Percentiles rank a stretch among this genome's conserved stretches.
Conservation (phyloP, 2,888 invertebrate species). For the Chloroclystis v-ata region DNA sequence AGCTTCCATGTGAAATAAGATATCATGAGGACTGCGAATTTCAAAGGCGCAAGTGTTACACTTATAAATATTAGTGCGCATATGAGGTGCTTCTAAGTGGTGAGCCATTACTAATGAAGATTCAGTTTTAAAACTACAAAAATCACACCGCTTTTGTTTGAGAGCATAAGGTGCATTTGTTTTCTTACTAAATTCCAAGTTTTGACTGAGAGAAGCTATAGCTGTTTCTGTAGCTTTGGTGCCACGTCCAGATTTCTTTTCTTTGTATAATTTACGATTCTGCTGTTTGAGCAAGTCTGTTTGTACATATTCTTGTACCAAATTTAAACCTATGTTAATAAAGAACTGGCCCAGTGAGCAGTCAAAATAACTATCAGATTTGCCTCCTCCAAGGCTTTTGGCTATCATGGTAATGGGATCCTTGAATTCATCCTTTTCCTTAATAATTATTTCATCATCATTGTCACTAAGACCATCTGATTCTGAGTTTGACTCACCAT, state of each 20-base stretch:
- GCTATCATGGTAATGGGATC: slow-evolving; percentile 62
- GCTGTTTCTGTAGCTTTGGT: slow-evolving; percentile 87
- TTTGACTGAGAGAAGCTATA: slow-evolving; percentile 90
- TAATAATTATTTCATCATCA: slow-evolving; percentile 74
- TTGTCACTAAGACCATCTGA: slow-evolving; percentile 71
- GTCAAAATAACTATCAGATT: slow-evolving; percentile 87
- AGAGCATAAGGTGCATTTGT: slow-evolving; percentile 91
- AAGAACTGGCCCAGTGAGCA: slow-evolving; percentile 94
- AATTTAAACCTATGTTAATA: slow-evolving; percentile 93
- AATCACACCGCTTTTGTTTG: slow-evolving; percentile 89
- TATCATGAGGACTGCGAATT: slow-evolving; percentile 92
- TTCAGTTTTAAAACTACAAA: slow-evolving; percentile 95
- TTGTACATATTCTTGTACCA: slow-evolving; percentile 96
- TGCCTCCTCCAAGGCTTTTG: slow-evolving; percentile 66
- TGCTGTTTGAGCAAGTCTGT: slow-evolving; percentile 92
- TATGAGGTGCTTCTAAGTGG: slow-evolving; percentile 94
- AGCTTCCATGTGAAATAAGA: slow-evolving; percentile 95
- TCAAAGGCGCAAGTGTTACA: slow-evolving; percentile 93
- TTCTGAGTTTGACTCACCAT: slow-evolving; percentile 75
- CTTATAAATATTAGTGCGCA: slow-evolving; percentile 90
- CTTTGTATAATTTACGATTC: slow-evolving; percentile 89
- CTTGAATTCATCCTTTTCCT: slow-evolving; percentile 77
- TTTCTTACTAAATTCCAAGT: slow-evolving; percentile 91
- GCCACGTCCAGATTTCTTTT: slow-evolving; percentile 79
- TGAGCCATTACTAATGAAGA: slow-evolving; percentile 91